Evolutionary conservation across 2,113 vertebrate genomes (phyloP), one percentile per base, ranked within the genome.

Genomic region (Addax nasomaculatus): DNA sequence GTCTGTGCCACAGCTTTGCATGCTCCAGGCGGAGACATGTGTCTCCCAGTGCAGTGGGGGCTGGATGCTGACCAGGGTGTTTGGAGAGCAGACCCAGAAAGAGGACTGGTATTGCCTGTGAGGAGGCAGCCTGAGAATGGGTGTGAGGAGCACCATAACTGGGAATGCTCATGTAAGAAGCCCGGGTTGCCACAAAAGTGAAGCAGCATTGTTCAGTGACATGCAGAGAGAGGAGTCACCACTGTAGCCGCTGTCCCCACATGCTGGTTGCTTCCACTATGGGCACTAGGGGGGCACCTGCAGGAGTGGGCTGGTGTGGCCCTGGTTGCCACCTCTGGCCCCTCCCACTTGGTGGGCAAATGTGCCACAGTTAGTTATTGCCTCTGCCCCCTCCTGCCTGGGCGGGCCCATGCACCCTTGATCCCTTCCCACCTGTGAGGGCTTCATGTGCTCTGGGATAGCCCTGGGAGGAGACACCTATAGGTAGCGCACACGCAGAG

Each of bases 221-320:
- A 76, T 1, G 3, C 13, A 45, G 13, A 76, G 39, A 45, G 23
- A 13, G 6, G 25, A 43, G 39, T 43, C 13, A 27, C 39, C 23
- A 45, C 2, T 27, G 73, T 15, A 27, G 23, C 39, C 39, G 15
- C 73, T 45, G 23, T 76, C 39, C 73, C 39, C 39, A 76, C 6
- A 7, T 43, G 23, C 73, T 8, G 6, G 73, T 6, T 27, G 25
- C 73, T 8, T 4, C 23, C 23, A 43, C 13, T 7, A 0, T 2
- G 6, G 39, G 73, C 73, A 45, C 73, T 16, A 5, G 43, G 7
- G 7, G 13, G 73, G 73, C 7, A 45, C 39, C 73, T 45, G 73
- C 43, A 27, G 25, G 73, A 78, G 25, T 1, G 14, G 39, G 43
- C 13, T 78, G 43, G 13, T 45, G 43, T 78, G 43, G 39, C 43